phyloP scores from a whole-genome alignment of 2,113 vertebrate genomes.

The Sterna hirundo region DNA sequence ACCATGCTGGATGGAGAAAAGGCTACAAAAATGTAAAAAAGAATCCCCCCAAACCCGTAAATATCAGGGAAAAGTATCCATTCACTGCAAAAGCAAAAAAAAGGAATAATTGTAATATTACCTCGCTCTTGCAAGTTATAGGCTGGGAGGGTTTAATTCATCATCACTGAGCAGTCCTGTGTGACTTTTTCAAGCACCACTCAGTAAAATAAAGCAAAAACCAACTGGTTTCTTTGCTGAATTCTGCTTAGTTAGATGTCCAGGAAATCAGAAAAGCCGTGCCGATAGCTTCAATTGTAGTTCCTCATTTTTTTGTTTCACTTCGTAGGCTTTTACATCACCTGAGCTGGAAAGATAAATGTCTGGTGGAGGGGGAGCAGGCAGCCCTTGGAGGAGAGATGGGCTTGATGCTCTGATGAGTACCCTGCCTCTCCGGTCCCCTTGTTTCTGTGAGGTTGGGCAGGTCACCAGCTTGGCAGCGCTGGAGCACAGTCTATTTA shows the following conservation, averaged over 20 bases:
- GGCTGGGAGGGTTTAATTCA: not conserved
- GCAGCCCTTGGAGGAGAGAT: not conserved
- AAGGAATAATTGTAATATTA: not conserved
- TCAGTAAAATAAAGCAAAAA: not conserved
- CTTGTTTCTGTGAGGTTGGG: not conserved
- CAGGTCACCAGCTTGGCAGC: not conserved
- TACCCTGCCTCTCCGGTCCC: not conserved
- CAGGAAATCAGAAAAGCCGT: not conserved
- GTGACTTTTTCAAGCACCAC: not conserved
- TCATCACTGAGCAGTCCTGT: not conserved
- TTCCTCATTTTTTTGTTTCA: not conserved
- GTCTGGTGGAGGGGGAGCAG: not conserved
- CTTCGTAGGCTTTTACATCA: not conserved
- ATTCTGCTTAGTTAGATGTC: not conserved
- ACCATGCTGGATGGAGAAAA: not conserved
- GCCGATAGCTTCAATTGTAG: not conserved
- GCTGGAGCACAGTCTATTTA: not conserved
- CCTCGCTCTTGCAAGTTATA: not conserved
- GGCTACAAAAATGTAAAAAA: not conserved
- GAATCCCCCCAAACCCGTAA: not conserved
- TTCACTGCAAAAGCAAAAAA: not conserved
- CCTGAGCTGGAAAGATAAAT: not conserved
- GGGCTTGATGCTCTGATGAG: not conserved
- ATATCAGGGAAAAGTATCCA: not conserved
- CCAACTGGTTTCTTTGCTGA: not conserved